Conservation (phyloP, 2,888 invertebrate genomes). For the Heliconius charithonia region DNA sequence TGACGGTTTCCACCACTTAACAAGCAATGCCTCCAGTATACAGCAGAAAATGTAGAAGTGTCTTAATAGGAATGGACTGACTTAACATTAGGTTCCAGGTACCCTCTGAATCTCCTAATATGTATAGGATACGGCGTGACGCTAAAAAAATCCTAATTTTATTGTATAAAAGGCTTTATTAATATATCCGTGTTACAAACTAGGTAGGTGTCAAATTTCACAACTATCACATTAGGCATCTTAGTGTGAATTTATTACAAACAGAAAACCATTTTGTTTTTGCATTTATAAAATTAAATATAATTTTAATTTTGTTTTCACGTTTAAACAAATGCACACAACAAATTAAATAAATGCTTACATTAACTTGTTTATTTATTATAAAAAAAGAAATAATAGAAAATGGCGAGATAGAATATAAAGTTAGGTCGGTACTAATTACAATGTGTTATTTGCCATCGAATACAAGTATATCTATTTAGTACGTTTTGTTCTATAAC, state of each 20-base stretch:
- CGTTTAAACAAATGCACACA: not conserved
- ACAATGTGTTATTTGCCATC: not conserved
- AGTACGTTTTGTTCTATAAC: not conserved
- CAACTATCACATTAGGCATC: not conserved
- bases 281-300: not conserved
- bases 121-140: too few relatives aligned
- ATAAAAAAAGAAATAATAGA: not conserved
- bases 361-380: not conserved
- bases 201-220: constrained; percentile 17
- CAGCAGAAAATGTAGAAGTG: too few relatives aligned
- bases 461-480: not conserved
- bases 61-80: too few relatives aligned
- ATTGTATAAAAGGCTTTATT: not conserved
- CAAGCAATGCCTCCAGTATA: too few relatives aligned
- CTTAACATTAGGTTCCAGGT: too few relatives aligned
- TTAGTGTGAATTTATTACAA: constrained; percentile 8
- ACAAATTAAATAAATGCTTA: too few relatives aligned
- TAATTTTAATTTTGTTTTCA: not conserved
- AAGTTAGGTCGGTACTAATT: not conserved
- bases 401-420: not conserved
- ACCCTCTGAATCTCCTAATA: too few relatives aligned
- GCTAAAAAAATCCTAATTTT: not conserved
- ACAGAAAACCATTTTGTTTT: not conserved
- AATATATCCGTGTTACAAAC: constrained; percentile 16
- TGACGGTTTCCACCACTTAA: too few relatives aligned